phyloP scores from a whole-genome alignment of 2,797 vertebrate genomes.

The Oceanodroma leucorhoa region DNA sequence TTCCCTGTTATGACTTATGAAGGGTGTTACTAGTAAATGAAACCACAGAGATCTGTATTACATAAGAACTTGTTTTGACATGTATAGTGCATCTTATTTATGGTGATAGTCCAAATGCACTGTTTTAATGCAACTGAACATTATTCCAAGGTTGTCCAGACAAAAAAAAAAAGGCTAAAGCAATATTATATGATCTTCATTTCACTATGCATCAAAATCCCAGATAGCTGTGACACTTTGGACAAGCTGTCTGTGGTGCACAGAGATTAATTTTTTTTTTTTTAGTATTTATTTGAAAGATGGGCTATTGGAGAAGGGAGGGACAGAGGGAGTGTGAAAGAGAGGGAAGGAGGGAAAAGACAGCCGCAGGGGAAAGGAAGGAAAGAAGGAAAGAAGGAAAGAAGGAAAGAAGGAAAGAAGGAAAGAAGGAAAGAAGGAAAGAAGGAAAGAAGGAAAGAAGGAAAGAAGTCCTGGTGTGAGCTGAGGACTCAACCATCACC shows the following conservation, averaged over 20 bases:
- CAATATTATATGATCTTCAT: neutral
- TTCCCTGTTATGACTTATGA: constrained; percentile 32
- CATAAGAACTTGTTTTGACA: constrained; percentile 67
- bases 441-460: too few relatives aligned
- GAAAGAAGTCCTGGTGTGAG: neutral
- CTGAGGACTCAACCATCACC: neutral
- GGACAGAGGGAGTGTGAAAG: neutral
- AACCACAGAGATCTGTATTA: constrained; percentile 49
- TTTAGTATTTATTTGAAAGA: neutral
- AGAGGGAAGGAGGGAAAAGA: neutral
- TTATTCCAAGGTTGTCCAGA: constrained; percentile 27
- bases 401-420: too few relatives aligned
- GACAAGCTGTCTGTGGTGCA: neutral
- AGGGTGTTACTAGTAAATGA: constrained; percentile 52
- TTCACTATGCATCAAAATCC: constrained; percentile 2
- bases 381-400: too few relatives aligned
- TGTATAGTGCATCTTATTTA: constrained; percentile 59
- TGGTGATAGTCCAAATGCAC: constrained; percentile 37
- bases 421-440: neutral
- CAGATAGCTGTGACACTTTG: neutral
- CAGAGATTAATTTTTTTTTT: neutral
- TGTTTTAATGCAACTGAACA: constrained; percentile 30
- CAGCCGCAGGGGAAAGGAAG: rapidly evolving
- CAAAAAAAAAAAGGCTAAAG: neutral
- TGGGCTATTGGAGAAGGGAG: neutral